Evolutionary conservation across 2,888 invertebrate species (phyloP).

Genomic region (Stegophylla sp.): DNA sequence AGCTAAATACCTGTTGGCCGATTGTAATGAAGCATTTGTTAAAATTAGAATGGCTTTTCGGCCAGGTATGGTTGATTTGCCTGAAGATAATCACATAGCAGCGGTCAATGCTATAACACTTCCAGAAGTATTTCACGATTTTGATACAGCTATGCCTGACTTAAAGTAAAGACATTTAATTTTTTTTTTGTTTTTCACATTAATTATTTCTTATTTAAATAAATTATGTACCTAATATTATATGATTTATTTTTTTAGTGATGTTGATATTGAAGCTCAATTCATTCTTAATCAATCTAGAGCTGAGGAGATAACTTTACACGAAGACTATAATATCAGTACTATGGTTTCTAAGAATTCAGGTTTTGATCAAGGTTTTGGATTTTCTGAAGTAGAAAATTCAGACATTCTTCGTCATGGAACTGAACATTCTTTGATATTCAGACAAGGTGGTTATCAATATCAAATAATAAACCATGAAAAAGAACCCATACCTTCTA

Average conservation of each 20-base stretch:
- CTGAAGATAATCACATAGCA: conserved; percentile 96
- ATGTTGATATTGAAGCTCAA: conserved; percentile 96
- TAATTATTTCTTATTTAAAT: conserved; percentile 29
- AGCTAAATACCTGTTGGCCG: conserved; percentile 96
- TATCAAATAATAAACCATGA: conserved; percentile 70
- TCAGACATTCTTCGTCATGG: conserved; percentile 58
- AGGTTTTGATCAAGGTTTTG: conserved; percentile 92
- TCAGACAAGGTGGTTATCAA: conserved; percentile 74
- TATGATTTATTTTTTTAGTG: conserved; percentile 72
- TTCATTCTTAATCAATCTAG: conserved; percentile 96
- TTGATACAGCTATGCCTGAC: conserved; percentile 96
- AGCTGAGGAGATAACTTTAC: conserved; percentile 98
- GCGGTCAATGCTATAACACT: conserved; percentile 96
- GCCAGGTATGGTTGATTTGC: conserved; percentile 95
- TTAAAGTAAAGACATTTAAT: conserved; percentile 75
- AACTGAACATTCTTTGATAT: conserved; percentile 70
- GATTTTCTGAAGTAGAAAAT: conserved; percentile 81
- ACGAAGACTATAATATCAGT: conserved; percentile 94
- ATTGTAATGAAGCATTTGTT: conserved; percentile 99
- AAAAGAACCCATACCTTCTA: conserved; percentile 71
- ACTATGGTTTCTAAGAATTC: conserved; percentile 90
- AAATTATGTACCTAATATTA: conserved; percentile 38
- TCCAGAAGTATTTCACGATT: conserved; percentile 98
- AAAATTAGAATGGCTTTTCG: conserved; percentile 99
- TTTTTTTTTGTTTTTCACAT: conserved; percentile 13